These are phyloP conservation scores for Nannobrachium achirus DNA, from an alignment of 2,113 vertebrate species.

Conservation along the genomic window DNA sequence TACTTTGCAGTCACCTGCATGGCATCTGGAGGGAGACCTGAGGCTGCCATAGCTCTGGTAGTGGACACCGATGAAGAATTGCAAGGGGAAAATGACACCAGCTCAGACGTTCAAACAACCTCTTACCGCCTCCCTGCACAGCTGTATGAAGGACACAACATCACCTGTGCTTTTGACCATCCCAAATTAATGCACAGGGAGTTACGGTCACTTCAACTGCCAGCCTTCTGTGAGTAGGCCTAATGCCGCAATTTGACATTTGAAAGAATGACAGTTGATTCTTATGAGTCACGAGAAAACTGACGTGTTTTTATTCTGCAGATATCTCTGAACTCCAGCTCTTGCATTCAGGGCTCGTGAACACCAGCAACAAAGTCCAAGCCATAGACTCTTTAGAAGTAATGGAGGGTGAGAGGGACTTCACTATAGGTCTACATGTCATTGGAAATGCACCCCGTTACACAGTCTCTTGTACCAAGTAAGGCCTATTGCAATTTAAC, in stretches of 20 bases:
- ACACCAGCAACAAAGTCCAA: conserved; percentile 10
- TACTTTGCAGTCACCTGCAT: conserved; percentile 72
- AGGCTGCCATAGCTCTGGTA: conserved; percentile 67
- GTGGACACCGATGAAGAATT: conserved; percentile 39
- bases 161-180: conserved; percentile 72
- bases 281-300: conserved; percentile 21
- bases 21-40: conserved; percentile 73
- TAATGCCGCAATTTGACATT: background rate
- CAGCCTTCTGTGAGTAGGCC: conserved; percentile 69
- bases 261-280: background rate
- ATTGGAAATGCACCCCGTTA: conserved; percentile 68
- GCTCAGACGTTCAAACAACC: conserved; percentile 40
- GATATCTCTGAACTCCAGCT: conserved; percentile 61
- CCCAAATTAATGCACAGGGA: conserved; percentile 51
- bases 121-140: conserved; percentile 48
- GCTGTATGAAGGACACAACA: conserved; percentile 49
- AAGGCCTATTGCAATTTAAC: too few relatives aligned
- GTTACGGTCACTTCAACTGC: conserved; percentile 49
- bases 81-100: conserved; percentile 9
- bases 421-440: conserved; percentile 52
- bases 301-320: conserved; percentile 35
- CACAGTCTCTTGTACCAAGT: conserved; percentile 72
- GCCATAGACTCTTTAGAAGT: conserved; percentile 41
- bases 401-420: conserved; percentile 53
- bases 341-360: conserved; percentile 10